These are phyloP conservation scores for Amphiura filiformis DNA, from an alignment of 35 echinoderm and acorn worm species.

Conservation along the genomic window DNA sequence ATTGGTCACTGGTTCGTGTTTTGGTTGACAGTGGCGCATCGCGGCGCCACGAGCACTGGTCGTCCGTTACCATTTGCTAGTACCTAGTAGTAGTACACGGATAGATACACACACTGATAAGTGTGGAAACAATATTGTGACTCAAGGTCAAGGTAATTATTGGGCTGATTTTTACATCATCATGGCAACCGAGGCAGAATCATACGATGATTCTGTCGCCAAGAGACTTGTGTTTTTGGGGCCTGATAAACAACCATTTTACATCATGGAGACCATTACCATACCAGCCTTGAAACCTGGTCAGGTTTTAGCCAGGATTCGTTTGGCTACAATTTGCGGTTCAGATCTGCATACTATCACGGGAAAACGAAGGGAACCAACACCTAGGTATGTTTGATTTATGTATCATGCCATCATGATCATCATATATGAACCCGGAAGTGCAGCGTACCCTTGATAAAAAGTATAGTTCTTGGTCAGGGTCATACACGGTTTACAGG, in stretches of 20 bases:
- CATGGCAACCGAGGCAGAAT: no score
- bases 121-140: no score
- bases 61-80: no score
- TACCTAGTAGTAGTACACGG: no score
- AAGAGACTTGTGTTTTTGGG: slow-evolving; percentile 68
- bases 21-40: no score
- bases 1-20: no score
- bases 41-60: no score
- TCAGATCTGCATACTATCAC: slow-evolving; percentile 78
- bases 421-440: background rate
- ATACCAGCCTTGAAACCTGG: slow-evolving; percentile 63
- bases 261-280: slow-evolving; percentile 23
- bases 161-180: no score
- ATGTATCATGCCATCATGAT: no score
- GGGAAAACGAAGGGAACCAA: slow-evolving; percentile 38
- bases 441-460: background rate
- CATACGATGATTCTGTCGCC: background rate
- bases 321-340: slow-evolving; percentile 71
- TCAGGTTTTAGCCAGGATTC: slow-evolving; percentile 65
- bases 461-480: background rate
- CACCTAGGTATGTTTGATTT: slow-evolving; percentile 58
- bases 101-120: no score
- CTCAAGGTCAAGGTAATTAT: no score
- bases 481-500: no score
- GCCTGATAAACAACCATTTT: slow-evolving; percentile 38